Percentiles rank a stretch among this genome's conserved stretches.
These are phyloP conservation scores for Zapornia atra DNA, from an alignment of 2,113 vertebrate species.

Conservation along the genomic window DNA sequence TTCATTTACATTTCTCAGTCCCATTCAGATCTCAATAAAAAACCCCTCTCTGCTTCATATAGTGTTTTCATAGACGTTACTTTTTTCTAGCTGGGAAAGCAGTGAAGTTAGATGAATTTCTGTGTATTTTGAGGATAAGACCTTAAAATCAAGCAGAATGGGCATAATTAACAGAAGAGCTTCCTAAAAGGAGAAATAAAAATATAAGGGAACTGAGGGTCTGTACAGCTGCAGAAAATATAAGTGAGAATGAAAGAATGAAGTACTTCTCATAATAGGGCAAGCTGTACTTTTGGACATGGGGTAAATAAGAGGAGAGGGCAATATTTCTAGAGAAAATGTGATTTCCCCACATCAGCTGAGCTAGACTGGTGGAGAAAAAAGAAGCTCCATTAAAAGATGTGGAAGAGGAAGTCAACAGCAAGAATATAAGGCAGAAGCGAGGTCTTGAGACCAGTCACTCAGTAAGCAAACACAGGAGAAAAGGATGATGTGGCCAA, in stretches of 20 bases:
- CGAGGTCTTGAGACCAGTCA: accelerated
- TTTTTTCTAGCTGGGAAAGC: neutral
- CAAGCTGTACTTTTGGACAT: neutral
- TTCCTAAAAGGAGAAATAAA: neutral
- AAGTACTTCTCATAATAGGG: neutral
- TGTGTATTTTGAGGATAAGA: neutral
- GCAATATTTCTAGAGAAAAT: neutral
- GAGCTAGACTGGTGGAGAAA: neutral
- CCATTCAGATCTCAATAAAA: neutral
- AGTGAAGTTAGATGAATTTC: neutral
- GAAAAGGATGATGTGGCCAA: neutral
- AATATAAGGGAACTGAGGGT: neutral
- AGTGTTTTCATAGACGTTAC: neutral
- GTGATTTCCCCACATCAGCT: neutral
- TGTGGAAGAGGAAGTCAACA: neutral
- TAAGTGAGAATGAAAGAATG: neutral
- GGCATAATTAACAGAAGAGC: neutral
- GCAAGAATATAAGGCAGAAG: neutral
- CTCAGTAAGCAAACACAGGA: neutral
- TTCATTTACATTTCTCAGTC: neutral
- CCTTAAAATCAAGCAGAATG: neutral
- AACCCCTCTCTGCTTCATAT: neutral
- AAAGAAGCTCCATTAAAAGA: neutral
- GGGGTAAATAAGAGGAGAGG: neutral
- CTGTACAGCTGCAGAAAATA: neutral